Evolutionary conservation across 1,140 invertebrate genomes (phyloP).

Genomic region (Drosophila jambulina): DNA sequence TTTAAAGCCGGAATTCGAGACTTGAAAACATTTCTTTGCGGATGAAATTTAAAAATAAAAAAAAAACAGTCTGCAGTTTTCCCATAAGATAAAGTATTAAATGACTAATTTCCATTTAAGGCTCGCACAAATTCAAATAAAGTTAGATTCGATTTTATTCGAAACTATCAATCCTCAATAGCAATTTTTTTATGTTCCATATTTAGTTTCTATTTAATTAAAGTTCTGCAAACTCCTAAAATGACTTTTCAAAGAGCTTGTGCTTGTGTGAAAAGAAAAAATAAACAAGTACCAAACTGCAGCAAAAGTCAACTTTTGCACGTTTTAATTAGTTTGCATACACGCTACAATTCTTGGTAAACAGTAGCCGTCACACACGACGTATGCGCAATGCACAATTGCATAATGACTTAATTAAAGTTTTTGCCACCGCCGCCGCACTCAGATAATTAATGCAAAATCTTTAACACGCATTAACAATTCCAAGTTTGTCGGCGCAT

Average conservation of each 20-base stretch:
- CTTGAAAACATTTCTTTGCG: not conserved
- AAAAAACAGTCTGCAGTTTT: not conserved
- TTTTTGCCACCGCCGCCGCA: constrained; percentile 27
- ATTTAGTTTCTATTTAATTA: constrained; percentile 8
- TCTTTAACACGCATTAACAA: constrained; percentile 81
- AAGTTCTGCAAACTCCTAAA: constrained; percentile 16
- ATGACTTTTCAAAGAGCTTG: constrained; percentile 34
- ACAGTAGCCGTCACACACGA: constrained; percentile 18
- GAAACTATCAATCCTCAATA: not conserved
- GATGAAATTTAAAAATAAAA: not conserved
- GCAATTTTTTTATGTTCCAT: too few relatives aligned
- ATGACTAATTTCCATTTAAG: not conserved
- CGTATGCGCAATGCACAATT: constrained; percentile 61
- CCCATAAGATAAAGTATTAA: not conserved
- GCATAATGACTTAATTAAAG: constrained; percentile 79
- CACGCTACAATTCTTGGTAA: constrained; percentile 23
- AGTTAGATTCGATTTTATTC: not conserved
- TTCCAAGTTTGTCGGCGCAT: constrained; percentile 74
- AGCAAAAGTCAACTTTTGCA: constrained; percentile 30
- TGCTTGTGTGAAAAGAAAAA: not conserved
- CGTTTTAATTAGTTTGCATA: constrained; percentile 75
- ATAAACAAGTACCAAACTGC: constrained; percentile 5
- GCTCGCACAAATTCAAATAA: not conserved
- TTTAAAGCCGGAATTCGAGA: not conserved
- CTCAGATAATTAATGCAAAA: constrained; percentile 79